Evolutionary conservation across 2,888 invertebrate species (phyloP).

Genomic region (Oxytorus armatus): DNA sequence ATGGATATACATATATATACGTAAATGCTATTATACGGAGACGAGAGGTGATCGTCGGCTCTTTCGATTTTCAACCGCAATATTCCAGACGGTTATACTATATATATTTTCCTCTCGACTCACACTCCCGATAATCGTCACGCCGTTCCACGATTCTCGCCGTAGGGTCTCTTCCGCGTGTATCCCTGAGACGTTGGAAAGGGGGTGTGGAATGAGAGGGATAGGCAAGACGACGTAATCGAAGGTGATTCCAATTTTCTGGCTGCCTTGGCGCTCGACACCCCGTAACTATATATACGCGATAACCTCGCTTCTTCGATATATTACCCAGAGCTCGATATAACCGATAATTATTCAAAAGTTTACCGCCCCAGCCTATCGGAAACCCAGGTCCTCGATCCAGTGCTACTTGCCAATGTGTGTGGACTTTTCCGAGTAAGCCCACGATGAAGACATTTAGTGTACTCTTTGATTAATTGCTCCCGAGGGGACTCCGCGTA

Average conservation of each 20-base stretch:
- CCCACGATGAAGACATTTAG: slow-evolving; percentile 21
- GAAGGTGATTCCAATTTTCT: slow-evolving; percentile 77
- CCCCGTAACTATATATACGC: slow-evolving; percentile 69
- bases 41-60: slow-evolving; percentile 31
- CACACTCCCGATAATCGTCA: slow-evolving; percentile 39
- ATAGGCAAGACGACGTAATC: slow-evolving; percentile 68
- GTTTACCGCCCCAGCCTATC: slow-evolving; percentile 71
- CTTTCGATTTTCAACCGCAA: slow-evolving; percentile 52
- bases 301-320: slow-evolving; percentile 69
- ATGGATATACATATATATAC: no score
- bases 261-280: slow-evolving; percentile 74
- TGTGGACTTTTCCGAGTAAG: slow-evolving; percentile 7
- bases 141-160: slow-evolving; percentile 25
- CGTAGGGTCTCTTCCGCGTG: slow-evolving; percentile 8
- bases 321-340: slow-evolving; percentile 62
- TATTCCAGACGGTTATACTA: slow-evolving; percentile 37
- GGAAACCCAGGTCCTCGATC: slow-evolving; percentile 4
- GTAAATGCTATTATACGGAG: slow-evolving; percentile 23
- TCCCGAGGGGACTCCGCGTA: background rate
- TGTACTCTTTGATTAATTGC: slow-evolving; percentile 17
- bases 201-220: slow-evolving; percentile 17
- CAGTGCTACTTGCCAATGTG: background rate
- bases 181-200: background rate
- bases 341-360: slow-evolving; percentile 81
- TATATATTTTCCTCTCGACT: slow-evolving; percentile 6